A percentile compares a stretch with the other conserved stretches of the same genome.
Evolutionary conservation across 2,888 invertebrate genomes (phyloP).

Genomic region (Oegoconia quadripuncta): DNA sequence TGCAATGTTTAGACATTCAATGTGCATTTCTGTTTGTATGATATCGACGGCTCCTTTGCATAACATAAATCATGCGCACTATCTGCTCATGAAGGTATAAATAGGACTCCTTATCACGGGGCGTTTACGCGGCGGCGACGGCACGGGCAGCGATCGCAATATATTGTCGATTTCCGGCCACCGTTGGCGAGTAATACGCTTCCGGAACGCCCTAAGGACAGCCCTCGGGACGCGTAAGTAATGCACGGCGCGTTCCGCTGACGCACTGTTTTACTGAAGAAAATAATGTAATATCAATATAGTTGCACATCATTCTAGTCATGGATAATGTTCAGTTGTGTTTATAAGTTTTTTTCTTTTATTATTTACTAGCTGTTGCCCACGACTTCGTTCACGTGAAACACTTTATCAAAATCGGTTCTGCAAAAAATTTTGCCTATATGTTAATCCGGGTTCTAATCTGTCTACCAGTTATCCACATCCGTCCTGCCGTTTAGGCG

Average conservation of each 20-base stretch:
- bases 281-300: background rate
- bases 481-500: too few species aligned
- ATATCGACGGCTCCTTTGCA: slow-evolving; percentile 6
- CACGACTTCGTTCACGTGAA: too few species aligned
- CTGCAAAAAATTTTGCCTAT: too few species aligned
- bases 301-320: too few species aligned
- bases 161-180: slow-evolving; percentile 71
- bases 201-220: slow-evolving; percentile 60
- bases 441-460: too few species aligned
- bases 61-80: slow-evolving; percentile 27
- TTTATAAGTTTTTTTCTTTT: too few species aligned
- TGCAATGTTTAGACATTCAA: too few species aligned
- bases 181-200: slow-evolving; percentile 71
- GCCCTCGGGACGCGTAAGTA: slow-evolving; percentile 33
- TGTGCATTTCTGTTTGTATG: background rate
- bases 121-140: slow-evolving; percentile 43
- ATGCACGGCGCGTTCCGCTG: slow-evolving; percentile 20
- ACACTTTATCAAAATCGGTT: too few species aligned
- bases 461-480: too few species aligned
- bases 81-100: slow-evolving; percentile 33
- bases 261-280: slow-evolving; percentile 1
- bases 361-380: too few species aligned
- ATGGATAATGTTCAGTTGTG: too few species aligned
- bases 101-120: slow-evolving; percentile 42
- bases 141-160: slow-evolving; percentile 47